Base-by-base conservation (phyloP, 2,113 vertebrate species). In the Gambusia holbrooki region DNA sequence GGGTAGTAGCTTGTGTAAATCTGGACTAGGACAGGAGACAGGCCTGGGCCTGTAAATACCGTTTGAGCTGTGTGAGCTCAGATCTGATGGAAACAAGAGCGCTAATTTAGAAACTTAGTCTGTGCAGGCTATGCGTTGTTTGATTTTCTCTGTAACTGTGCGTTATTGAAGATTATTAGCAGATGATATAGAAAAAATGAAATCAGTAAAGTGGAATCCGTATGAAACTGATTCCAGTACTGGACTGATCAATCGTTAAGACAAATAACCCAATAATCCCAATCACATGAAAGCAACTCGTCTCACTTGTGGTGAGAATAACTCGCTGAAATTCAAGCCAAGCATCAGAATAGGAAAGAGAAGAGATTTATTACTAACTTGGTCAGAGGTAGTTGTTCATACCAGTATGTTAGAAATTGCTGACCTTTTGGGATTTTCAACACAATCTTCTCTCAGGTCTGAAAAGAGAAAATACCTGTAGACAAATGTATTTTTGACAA, bases 1-100 rank as follows among this genome's bases (percentile, higher is more conserved):
- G 14, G 40, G 30, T 19, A 32, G 58, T 29, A 28, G 58, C 45
- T 60, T 70, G 69, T 3, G 30, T 78, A 83, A 70, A 84, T 54
- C 51, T 71, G 64, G 73, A 82, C 71, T 0, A 40, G 62, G 45
- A 51, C 2, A 75, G 61, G 45, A 29, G 42, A 32, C 72, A 68
- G 71, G 58, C 67, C 76, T 83, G 80, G 84, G 87, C 71, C 82
- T 77, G 80, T 25, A 75, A 75, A 82, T 32, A 66, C 78, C 58
- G 12, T 30, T 3, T 2, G 5, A 12, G 77, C 73, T 74, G 72
- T 40, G 17, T 77, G 74, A 83, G 62, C 66, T 45, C 0, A 77
- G 66, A 74, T 30, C 62, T 72, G 61, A 68, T 62, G 5, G 30
- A 45, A 65, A 83, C 45, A 28, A 27, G 12, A 70, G 9, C 58